These are phyloP conservation scores for Acestrorhynchus altus DNA, from an alignment of 2,797 vertebrate genomes.

Conservation along the genomic window DNA sequence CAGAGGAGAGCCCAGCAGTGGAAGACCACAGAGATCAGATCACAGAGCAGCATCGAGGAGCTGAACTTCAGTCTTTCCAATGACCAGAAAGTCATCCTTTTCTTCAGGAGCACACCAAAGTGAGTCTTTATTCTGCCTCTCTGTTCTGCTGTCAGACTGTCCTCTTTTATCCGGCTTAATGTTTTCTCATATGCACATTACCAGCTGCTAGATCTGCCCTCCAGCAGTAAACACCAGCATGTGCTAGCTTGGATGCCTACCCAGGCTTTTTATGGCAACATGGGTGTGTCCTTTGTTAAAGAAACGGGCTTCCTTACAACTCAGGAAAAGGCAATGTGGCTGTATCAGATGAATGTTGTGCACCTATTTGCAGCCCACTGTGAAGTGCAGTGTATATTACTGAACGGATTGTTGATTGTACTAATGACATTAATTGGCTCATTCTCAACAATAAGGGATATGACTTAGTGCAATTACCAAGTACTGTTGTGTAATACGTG, in stretches of 20 bases:
- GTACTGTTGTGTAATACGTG: no score
- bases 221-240: constrained; percentile 57
- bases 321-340: not conserved
- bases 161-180: constrained; percentile 1
- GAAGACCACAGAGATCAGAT: constrained; percentile 40
- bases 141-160: constrained; percentile 9
- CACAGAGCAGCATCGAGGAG: constrained; percentile 18
- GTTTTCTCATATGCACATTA: constrained; percentile 9
- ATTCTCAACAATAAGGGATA: no score
- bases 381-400: no score
- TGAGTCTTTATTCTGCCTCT: constrained; percentile 28
- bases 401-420: no score
- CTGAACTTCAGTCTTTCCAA: constrained; percentile 1
- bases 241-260: constrained; percentile 43
- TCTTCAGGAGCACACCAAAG: not conserved
- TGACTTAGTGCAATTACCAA: no score
- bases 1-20: constrained; percentile 61
- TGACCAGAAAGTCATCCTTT: constrained; percentile 16
- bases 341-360: not conserved
- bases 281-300: constrained; percentile 43
- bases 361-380: no score
- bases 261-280: constrained; percentile 25
- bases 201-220: constrained; percentile 45
- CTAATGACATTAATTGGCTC: not conserved
- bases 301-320: not conserved